Percentiles rank a stretch among this genome's conserved stretches.
Conservation (phyloP, 2,888 invertebrate species). For the Arenicola marina region DNA sequence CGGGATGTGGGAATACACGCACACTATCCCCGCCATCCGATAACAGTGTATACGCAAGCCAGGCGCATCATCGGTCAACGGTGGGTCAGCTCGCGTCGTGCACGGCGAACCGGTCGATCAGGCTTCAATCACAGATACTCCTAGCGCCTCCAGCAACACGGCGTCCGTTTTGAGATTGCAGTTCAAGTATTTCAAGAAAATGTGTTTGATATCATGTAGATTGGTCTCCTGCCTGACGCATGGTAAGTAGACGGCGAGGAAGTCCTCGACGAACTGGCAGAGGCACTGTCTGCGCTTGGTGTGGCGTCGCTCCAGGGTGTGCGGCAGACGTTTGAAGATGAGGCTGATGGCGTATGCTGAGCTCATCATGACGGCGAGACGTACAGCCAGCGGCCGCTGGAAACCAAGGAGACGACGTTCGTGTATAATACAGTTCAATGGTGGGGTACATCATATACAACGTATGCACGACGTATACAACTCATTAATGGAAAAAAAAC, state of each 20-base stretch:
- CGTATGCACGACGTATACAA: too few relatives aligned
- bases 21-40: too few relatives aligned
- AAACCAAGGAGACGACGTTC: too few relatives aligned
- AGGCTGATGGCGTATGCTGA: constrained; percentile 40
- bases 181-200: constrained; percentile 29
- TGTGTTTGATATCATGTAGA: constrained; percentile 17
- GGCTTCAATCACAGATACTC: constrained; percentile 14
- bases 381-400: constrained; percentile 41
- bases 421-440: too few relatives aligned
- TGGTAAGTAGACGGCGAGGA: constrained; percentile 35
- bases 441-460: too few relatives aligned
- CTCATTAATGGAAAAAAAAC: too few relatives aligned
- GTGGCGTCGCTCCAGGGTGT: constrained; percentile 34
- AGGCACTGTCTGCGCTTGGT: constrained; percentile 35
- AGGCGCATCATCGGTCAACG: too few relatives aligned
- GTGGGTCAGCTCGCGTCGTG: too few relatives aligned
- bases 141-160: constrained; percentile 26
- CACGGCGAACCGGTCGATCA: too few relatives aligned
- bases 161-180: constrained; percentile 27
- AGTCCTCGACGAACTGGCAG: constrained; percentile 39
- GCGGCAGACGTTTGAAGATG: constrained; percentile 33
- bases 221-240: constrained; percentile 25
- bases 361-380: constrained; percentile 43
- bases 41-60: too few relatives aligned
- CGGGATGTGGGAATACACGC: too few relatives aligned